These are phyloP conservation scores for Hydra vulgaris DNA, from an alignment of 30 jellyfish, hydroid and myxozoan genomes.

Conservation along the genomic window DNA sequence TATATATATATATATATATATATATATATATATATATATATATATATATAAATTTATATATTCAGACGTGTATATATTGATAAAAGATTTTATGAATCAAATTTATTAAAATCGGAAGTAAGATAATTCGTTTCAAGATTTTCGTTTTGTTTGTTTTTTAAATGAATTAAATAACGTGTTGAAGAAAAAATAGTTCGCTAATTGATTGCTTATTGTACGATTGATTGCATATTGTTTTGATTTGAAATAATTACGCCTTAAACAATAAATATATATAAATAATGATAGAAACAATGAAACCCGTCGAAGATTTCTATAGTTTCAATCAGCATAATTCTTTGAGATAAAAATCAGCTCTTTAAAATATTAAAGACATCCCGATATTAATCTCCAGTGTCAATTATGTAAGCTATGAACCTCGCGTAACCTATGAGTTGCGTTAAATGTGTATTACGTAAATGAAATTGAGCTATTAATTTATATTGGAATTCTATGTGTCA, in stretches of 20 bases:
- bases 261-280: too few relatives aligned
- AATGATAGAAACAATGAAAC: neutral
- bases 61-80: neutral
- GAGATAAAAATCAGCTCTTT: neutral
- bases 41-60: too few relatives aligned
- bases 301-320: neutral
- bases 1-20: too few relatives aligned
- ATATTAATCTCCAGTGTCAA: neutral
- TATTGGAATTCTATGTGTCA: neutral
- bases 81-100: neutral
- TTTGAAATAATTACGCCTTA: neutral
- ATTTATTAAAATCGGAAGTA: neutral
- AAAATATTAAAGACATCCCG: neutral
- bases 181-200: neutral
- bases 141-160: neutral
- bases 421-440: neutral
- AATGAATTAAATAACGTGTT: neutral
- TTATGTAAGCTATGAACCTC: neutral
- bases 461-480: neutral
- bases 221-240: neutral
- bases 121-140: neutral
- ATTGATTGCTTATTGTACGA: neutral
- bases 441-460: neutral
- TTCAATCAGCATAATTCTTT: neutral
- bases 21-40: too few relatives aligned